These are phyloP conservation scores for Cerceris rybyensis DNA, from an alignment of 2,888 invertebrate genomes.

Conservation along the genomic window DNA sequence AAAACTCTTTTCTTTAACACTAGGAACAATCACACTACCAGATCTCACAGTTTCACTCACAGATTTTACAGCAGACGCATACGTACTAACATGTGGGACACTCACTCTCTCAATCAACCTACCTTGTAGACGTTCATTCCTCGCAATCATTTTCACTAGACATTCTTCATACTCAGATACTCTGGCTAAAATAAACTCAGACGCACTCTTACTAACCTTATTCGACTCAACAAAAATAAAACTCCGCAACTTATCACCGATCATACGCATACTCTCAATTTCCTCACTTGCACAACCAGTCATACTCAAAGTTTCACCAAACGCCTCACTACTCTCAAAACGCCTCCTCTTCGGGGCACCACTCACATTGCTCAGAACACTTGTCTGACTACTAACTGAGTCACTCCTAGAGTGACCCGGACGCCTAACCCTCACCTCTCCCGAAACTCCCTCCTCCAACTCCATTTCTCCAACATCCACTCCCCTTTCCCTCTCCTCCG, in stretches of 20 bases:
- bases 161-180: background rate
- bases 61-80: background rate
- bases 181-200: background rate
- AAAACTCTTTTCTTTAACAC: background rate
- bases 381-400: background rate
- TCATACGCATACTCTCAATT: background rate
- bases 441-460: background rate
- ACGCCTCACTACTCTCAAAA: background rate
- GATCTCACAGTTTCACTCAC: background rate
- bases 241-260: background rate
- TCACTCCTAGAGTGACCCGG: background rate
- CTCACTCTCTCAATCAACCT: background rate
- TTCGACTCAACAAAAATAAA: background rate
- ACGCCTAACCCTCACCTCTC: background rate
- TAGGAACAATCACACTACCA: background rate
- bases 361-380: background rate
- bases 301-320: background rate
- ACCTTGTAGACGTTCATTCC: slow-evolving; percentile 3
- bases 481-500: background rate
- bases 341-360: background rate
- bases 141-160: background rate
- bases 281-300: background rate
- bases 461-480: background rate
- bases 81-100: background rate
- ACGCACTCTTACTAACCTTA: background rate